These are phyloP conservation scores for Globodera ellingtonae DNA, from an alignment of 1,140 invertebrate genomes.

Conservation along the genomic window DNA sequence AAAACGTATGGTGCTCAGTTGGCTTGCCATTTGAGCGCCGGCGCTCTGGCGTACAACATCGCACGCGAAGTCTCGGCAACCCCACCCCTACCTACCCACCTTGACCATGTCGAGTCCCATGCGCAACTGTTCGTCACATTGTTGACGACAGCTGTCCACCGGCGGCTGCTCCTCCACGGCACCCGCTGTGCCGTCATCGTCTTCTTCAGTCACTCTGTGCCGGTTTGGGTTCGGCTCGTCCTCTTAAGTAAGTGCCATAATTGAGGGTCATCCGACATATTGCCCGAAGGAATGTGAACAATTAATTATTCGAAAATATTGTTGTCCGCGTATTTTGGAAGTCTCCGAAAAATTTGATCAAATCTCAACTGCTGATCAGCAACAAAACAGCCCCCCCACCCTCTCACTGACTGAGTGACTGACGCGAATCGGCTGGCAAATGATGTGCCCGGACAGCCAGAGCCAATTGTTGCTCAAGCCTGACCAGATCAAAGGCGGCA, in stretches of 20 bases:
- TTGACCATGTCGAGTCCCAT: conserved; percentile 63
- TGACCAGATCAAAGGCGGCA: conserved; percentile 51
- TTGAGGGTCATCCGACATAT: neutral
- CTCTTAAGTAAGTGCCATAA: neutral
- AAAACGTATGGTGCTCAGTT: no score
- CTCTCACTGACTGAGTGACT: conserved; percentile 5
- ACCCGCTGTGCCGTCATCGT: neutral
- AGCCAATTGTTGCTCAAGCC: conserved; percentile 26
- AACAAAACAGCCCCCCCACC: neutral
- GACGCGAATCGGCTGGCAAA: neutral
- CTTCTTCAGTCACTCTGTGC: neutral
- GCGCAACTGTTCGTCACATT: conserved; percentile 59
- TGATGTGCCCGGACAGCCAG: neutral
- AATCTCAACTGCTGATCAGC: no score
- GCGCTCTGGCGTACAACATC: no score
- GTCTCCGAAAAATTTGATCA: no score
- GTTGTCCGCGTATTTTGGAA: no score
- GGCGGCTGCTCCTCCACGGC: conserved; percentile 1
- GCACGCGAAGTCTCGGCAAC: no score
- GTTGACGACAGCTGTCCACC: conserved; percentile 59
- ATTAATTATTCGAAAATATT: no score
- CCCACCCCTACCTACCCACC: conserved; percentile 28
- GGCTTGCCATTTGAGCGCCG: no score
- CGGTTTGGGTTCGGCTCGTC: neutral
- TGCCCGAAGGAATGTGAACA: no score